phyloP scores from a whole-genome alignment of 2,888 invertebrate species.

The Andrena hattorfiana region DNA sequence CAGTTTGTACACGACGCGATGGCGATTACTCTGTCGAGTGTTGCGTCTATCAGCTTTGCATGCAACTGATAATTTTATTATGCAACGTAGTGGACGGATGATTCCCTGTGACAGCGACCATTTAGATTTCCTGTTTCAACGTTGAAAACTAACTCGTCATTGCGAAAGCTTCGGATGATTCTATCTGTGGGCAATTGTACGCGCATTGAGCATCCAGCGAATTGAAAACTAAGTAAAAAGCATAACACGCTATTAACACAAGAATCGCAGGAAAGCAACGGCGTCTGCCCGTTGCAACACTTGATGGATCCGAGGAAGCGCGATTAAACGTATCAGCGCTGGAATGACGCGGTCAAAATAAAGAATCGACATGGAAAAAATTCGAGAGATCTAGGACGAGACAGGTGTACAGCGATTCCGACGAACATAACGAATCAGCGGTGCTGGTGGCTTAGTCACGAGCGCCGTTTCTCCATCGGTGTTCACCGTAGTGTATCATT shows the following conservation, averaged over 20 bases:
- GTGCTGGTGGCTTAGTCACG: constrained; percentile 57
- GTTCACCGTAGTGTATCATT: constrained; percentile 46
- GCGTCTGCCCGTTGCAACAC: not conserved
- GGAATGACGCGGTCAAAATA: constrained; percentile 7
- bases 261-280: not conserved
- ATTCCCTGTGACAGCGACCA: constrained; percentile 22
- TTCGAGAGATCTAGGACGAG: constrained; percentile 59
- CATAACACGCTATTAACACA: not conserved
- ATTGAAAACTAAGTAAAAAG: not conserved
- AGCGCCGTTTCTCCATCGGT: constrained; percentile 59
- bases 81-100: constrained; percentile 18
- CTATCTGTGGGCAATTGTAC: not conserved
- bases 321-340: constrained; percentile 13
- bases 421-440: constrained; percentile 47
- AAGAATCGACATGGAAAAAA: constrained; percentile 31
- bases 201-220: not conserved
- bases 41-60: constrained; percentile 4
- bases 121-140: not conserved
- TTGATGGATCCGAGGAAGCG: not conserved
- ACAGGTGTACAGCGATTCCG: constrained; percentile 53
- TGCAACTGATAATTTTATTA: constrained; percentile 37
- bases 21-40: constrained; percentile 16
- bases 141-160: not conserved
- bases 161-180: constrained; percentile 1
- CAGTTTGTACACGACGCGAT: constrained; percentile 14